phyloP scores from a whole-genome alignment of 2,113 vertebrate species.

The Indicator maculatus region DNA sequence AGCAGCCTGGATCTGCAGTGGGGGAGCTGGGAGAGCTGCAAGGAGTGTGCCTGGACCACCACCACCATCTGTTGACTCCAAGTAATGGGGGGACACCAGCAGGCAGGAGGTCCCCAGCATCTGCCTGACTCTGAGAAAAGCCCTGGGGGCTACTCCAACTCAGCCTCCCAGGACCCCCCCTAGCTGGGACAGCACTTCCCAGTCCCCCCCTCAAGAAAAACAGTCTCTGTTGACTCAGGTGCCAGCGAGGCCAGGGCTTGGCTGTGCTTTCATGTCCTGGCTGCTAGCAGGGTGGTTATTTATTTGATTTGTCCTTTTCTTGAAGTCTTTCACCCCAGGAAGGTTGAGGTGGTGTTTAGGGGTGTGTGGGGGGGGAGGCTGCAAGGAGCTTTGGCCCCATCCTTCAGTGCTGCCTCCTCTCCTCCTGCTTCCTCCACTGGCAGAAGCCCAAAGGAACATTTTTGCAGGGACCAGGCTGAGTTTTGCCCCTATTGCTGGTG shows the following conservation, averaged over 20 bases:
- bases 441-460: neutral
- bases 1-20: neutral
- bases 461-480: accelerated
- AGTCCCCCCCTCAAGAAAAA: neutral
- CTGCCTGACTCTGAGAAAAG: neutral
- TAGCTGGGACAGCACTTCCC: accelerated
- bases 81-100: neutral
- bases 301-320: neutral
- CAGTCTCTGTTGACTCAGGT: neutral
- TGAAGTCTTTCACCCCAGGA: neutral
- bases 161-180: neutral
- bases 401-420: neutral
- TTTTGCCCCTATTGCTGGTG: accelerated
- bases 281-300: neutral
- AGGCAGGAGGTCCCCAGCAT: neutral
- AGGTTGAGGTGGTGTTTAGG: neutral
- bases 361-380: too few relatives aligned
- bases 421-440: neutral
- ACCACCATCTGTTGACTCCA: neutral
- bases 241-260: neutral
- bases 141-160: neutral
- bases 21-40: neutral
- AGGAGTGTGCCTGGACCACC: neutral
- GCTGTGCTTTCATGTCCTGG: neutral
- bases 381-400: neutral